These are phyloP conservation scores for Trissolcus brochymenae DNA, from an alignment of 2,888 invertebrate species.

Conservation along the genomic window DNA sequence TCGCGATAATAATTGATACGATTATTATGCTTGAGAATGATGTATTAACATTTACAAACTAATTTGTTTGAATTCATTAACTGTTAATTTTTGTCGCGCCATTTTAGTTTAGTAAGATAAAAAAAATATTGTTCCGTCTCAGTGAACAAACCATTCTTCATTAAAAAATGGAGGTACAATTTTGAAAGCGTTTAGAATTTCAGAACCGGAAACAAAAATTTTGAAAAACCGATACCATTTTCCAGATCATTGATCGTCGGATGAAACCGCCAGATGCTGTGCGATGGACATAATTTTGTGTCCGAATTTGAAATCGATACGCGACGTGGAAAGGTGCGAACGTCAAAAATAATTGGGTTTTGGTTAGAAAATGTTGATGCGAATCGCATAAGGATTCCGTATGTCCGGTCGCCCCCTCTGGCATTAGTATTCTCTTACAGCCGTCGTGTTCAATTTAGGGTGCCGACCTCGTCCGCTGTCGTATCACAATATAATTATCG, in stretches of 20 bases:
- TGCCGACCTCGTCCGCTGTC: constrained; percentile 26
- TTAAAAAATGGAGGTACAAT: too few species aligned
- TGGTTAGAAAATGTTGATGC: constrained; percentile 24
- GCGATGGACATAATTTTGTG: background rate
- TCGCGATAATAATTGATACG: constrained; percentile 17
- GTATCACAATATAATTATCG: constrained; percentile 45
- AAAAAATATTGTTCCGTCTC: too few species aligned
- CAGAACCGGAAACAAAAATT: too few species aligned
- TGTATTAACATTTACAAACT: constrained; percentile 8
- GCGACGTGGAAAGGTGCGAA: background rate
- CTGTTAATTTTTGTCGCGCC: too few species aligned
- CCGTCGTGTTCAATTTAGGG: constrained; percentile 51
- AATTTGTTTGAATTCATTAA: too few species aligned
- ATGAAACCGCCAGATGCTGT: background rate
- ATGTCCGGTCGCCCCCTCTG: constrained; percentile 23
- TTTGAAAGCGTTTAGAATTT: too few species aligned
- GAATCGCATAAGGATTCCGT: constrained; percentile 48
- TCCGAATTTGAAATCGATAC: background rate
- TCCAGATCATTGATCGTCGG: background rate
- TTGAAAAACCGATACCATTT: background rate
- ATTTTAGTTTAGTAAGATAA: too few species aligned
- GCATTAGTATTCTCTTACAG: constrained; percentile 50
- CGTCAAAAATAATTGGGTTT: constrained; percentile 38
- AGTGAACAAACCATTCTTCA: too few species aligned
- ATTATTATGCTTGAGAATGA: constrained; percentile 45